Base-by-base conservation (phyloP, 2,888 invertebrate genomes). In the Fragum sueziense region DNA sequence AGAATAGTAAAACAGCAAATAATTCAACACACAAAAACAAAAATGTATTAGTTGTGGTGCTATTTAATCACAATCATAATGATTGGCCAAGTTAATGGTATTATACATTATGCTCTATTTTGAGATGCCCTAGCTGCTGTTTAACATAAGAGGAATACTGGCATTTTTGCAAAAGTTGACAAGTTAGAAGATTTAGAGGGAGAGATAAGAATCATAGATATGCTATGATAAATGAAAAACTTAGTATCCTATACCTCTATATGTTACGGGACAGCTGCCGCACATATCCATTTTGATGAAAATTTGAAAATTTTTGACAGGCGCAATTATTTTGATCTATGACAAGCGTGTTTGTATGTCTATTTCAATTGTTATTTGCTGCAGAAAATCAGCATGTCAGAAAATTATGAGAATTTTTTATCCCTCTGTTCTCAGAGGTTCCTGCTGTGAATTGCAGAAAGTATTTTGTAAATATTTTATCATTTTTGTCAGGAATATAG, bases 161-260 rank as follows among this genome's bases (percentile, higher is more conserved):
- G 83, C 83, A 84, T 72, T 74, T 80, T 84, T 80, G 75, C 80
- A 74, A 80, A 80, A 80, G 76, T 74, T 84, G 83, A 79, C 83
- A 84, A 80, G 80, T 70, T 41, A 67, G 67, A 59, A 73, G 80
- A 76, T 78, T 70, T 70, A 59, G 70, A 71, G 54, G 51, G 20
- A 17, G 20, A 78, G 83, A 84, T 84, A 80, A 78, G 71, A 22
- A 37, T 34, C 65, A 17, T 54, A 75, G 83, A 84, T 84, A 84
- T 73, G 74, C 41, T 51, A 61, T 78, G 78, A 84, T 84, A 80
- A 75, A 80, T 78, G 80, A 84, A 80, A 80, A 73, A 75, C 57
- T 59, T 69, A 57, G 65, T 76, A 70, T 68, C 65, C 78, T 78
- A 59, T 80, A 57, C 73, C 68, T 68, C 71, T 78, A 74, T 78